Conservation (phyloP, 1,140 invertebrate species). For the Scaptomyza pallida region DNA sequence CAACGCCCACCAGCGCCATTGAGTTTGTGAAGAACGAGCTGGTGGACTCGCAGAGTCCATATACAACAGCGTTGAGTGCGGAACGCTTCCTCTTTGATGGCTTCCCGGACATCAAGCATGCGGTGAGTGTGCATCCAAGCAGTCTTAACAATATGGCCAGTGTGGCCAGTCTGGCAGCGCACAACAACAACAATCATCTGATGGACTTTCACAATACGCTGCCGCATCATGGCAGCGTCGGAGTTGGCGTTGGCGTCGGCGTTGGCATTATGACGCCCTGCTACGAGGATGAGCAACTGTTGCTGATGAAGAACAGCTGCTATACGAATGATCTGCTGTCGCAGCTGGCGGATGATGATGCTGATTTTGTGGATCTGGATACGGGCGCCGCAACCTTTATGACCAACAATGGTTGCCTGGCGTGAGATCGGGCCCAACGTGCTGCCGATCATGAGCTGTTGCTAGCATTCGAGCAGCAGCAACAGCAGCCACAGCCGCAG, state of each 20-base stretch:
- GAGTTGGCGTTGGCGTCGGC: slow-evolving; percentile 17
- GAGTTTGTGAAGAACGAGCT: slow-evolving; percentile 82
- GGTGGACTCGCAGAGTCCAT: slow-evolving; percentile 79
- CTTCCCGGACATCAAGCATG: slow-evolving; percentile 81
- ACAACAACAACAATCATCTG: slow-evolving; percentile 59
- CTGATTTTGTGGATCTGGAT: slow-evolving; percentile 80
- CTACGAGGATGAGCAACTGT: slow-evolving; percentile 68
- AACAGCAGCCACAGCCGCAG: slow-evolving; percentile 36
- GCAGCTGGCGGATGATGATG: slow-evolving; percentile 64
- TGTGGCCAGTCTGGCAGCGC: slow-evolving; percentile 39
- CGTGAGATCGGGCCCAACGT: slow-evolving; percentile 73
- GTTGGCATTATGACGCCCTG: slow-evolving; percentile 55
- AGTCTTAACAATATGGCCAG: slow-evolving; percentile 51
- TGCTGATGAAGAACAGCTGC: slow-evolving; percentile 75
- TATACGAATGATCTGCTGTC: slow-evolving; percentile 67
- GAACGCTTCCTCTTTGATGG: slow-evolving; percentile 79
- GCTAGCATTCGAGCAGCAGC: slow-evolving; percentile 47
- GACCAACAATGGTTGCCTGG: slow-evolving; percentile 78
- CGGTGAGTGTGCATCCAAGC: slow-evolving; percentile 68
- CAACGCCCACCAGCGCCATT: slow-evolving; percentile 69
- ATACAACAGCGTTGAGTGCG: slow-evolving; percentile 77
- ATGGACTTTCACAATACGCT: slow-evolving; percentile 66
- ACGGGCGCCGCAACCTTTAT: slow-evolving; percentile 72
- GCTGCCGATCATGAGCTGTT: slow-evolving; percentile 55
- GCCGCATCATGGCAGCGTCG: slow-evolving; percentile 29